Conservation (phyloP, 2,797 vertebrate species). For the Catharus ustulatus region DNA sequence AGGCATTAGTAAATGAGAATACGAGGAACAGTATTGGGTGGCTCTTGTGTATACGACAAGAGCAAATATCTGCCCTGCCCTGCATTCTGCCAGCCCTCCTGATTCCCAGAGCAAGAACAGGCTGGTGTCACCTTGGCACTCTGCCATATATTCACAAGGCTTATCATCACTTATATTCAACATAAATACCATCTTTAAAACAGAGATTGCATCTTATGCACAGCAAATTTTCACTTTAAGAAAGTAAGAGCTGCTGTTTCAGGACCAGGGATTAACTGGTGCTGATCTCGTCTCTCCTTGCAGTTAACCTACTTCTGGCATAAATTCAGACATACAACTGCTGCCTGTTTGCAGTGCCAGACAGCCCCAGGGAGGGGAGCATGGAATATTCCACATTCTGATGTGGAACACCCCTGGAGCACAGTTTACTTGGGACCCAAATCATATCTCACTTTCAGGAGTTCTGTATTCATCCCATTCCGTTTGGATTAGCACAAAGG, state of each 20-base stretch:
- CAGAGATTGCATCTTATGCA: neutral
- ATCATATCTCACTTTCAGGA: neutral
- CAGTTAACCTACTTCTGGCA: neutral
- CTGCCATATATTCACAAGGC: neutral
- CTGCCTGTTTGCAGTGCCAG: neutral
- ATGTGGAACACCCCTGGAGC: rapidly evolving
- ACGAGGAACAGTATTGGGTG: neutral
- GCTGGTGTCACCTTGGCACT: neutral
- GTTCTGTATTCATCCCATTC: neutral
- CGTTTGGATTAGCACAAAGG: neutral
- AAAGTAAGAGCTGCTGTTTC: neutral
- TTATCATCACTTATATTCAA: neutral
- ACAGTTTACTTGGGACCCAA: neutral
- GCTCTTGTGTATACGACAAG: rapidly evolving
- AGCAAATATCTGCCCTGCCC: neutral
- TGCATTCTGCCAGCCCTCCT: neutral
- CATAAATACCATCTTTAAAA: neutral
- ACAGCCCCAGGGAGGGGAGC: neutral
- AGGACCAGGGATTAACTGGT: neutral
- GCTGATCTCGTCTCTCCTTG: neutral
- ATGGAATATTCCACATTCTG: neutral
- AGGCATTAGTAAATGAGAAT: neutral
- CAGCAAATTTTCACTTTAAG: neutral
- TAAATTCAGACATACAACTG: neutral
- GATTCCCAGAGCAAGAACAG: neutral